These are phyloP conservation scores for Aleiodes alternator DNA, from an alignment of 2,888 invertebrate species.

Conservation along the genomic window DNA sequence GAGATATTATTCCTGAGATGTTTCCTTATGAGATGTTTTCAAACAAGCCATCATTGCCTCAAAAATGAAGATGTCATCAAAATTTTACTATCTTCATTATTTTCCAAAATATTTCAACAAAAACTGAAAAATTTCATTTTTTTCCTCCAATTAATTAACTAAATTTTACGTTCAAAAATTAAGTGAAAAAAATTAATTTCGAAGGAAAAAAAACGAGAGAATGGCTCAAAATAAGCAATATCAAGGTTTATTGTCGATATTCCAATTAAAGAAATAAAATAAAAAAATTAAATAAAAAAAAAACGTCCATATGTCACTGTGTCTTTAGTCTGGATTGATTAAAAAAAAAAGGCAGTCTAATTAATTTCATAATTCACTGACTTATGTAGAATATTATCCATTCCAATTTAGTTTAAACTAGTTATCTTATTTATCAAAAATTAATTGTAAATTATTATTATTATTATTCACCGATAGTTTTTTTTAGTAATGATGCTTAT, in stretches of 20 bases:
- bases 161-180: neutral
- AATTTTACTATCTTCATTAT: too few relatives aligned
- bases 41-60: too few relatives aligned
- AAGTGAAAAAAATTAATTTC: neutral
- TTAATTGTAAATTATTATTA: neutral
- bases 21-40: too few relatives aligned
- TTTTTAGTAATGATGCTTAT: neutral
- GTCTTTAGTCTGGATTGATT: conserved; percentile 35
- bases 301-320: conserved; percentile 18
- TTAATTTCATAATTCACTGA: conserved; percentile 9
- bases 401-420: conserved; percentile 17
- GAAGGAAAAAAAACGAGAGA: neutral
- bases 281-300: conserved; percentile 4
- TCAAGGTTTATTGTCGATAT: conserved; percentile 17
- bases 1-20: too few relatives aligned
- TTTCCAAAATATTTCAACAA: too few relatives aligned
- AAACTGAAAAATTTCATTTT: too few relatives aligned
- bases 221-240: conserved; percentile 15
- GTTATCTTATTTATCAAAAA: conserved; percentile 4
- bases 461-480: conserved; percentile 3
- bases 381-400: conserved; percentile 12
- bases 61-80: too few relatives aligned
- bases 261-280: neutral
- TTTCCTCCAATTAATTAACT: neutral
- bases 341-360: neutral